These are phyloP conservation scores for Somateria mollissima DNA, from an alignment of 2,797 vertebrate genomes.

Conservation along the genomic window DNA sequence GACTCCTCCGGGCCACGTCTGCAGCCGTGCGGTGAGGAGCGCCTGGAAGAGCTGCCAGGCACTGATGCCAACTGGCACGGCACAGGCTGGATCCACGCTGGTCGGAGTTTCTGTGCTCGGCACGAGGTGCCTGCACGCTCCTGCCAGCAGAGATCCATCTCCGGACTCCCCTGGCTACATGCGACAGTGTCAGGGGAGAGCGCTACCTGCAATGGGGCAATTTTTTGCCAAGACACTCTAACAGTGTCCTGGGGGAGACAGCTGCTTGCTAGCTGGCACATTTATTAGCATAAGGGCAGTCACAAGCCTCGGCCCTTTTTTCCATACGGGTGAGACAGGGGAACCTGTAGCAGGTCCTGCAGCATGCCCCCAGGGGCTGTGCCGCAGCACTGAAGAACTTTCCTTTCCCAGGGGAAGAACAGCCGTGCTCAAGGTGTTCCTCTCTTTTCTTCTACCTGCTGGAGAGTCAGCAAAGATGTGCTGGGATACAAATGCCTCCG, in stretches of 20 bases:
- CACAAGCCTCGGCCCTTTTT: neutral
- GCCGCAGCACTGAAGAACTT: neutral
- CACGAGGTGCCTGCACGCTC: neutral
- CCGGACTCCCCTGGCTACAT: neutral
- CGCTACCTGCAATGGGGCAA: neutral
- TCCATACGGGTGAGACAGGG: rapidly evolving
- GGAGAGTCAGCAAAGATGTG: neutral
- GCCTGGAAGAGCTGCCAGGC: neutral
- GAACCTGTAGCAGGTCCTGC: neutral
- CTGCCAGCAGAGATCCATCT: neutral
- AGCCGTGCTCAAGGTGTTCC: neutral
- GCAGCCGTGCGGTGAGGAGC: rapidly evolving
- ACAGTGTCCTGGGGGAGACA: neutral
- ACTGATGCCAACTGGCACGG: neutral
- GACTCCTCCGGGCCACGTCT: neutral
- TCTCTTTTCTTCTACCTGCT: neutral
- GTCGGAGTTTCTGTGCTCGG: neutral
- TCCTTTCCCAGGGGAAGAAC: neutral
- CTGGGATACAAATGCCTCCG: neutral
- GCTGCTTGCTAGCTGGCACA: neutral
- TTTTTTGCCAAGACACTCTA: neutral
- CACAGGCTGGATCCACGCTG: neutral
- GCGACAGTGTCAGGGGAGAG: neutral
- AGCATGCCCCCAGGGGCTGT: rapidly evolving
- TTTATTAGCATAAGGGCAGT: neutral